These are phyloP conservation scores for Mamestra configurata DNA, from an alignment of 1,140 invertebrate species.

Conservation along the genomic window DNA sequence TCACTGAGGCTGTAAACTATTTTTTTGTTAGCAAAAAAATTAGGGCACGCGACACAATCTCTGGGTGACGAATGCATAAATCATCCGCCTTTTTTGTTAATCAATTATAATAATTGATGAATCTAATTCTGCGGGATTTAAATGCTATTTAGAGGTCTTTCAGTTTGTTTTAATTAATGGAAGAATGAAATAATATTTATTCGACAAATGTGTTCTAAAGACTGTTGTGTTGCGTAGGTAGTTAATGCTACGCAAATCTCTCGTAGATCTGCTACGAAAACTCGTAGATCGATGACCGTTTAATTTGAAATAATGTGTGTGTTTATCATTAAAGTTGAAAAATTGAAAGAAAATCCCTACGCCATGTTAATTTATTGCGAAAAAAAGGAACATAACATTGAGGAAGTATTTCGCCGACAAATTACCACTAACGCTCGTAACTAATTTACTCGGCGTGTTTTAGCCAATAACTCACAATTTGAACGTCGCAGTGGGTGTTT, in stretches of 20 bases:
- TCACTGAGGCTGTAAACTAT: constrained; percentile 65
- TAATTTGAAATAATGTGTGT: constrained; percentile 3
- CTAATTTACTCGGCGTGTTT: constrained; percentile 54
- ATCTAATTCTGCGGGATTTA: constrained; percentile 40
- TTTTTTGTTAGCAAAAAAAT: constrained; percentile 74
- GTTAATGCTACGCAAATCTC: constrained; percentile 19
- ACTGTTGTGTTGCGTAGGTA: neutral
- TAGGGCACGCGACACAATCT: constrained; percentile 75
- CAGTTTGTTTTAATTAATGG: constrained; percentile 29
- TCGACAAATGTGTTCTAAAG: constrained; percentile 5
- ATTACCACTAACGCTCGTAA: constrained; percentile 51
- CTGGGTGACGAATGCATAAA: constrained; percentile 47
- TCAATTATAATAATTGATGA: constrained; percentile 47
- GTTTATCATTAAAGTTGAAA: constrained; percentile 27
- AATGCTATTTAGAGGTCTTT: constrained; percentile 39
- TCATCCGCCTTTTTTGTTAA: constrained; percentile 45
- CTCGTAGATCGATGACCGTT: constrained; percentile 25
- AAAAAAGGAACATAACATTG: constrained; percentile 38
- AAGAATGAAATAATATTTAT: constrained; percentile 19
- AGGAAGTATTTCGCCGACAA: constrained; percentile 51
- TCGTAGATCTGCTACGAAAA: constrained; percentile 4
- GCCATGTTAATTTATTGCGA: constrained; percentile 34
- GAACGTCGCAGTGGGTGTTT: constrained; percentile 51
- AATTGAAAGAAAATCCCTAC: constrained; percentile 34
- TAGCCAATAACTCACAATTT: constrained; percentile 61